Conservation (phyloP, 2,888 invertebrate genomes). For the Cerceris ruficornis region DNA sequence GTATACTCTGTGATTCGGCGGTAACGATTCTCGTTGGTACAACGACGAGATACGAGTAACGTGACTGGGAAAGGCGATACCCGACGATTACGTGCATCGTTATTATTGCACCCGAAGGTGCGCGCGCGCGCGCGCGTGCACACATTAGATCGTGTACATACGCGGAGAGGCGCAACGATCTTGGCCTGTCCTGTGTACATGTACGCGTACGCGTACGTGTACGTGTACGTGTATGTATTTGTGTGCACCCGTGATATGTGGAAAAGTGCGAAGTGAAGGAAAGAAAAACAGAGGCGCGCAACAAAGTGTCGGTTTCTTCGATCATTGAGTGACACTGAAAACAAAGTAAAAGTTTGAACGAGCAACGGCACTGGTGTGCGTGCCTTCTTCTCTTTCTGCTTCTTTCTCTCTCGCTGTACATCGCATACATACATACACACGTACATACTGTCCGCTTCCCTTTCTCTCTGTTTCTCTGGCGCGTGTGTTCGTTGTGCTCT, state of each 20-base stretch:
- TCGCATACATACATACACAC: conserved; percentile 5
- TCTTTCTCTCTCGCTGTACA: not conserved
- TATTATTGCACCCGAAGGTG: conserved; percentile 58
- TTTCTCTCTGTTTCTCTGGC: conserved; percentile 15
- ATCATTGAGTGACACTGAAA: conserved; percentile 21
- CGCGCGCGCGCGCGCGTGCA: conserved; percentile 51
- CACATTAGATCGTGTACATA: conserved; percentile 37
- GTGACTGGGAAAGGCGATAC: conserved; percentile 43
- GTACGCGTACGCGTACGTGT: not conserved
- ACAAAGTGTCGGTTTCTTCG: conserved; percentile 26
- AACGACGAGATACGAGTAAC: conserved; percentile 38
- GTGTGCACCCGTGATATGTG: conserved; percentile 51
- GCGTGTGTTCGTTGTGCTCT: conserved; percentile 42
- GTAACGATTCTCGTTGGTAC: conserved; percentile 40
- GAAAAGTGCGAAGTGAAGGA: conserved; percentile 51
- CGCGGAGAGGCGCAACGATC: conserved; percentile 56
- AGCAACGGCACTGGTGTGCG: conserved; percentile 14
- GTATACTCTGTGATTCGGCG: conserved; percentile 39
- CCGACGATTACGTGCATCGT: conserved; percentile 58
- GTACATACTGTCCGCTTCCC: conserved; percentile 4
- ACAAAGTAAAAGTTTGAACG: conserved; percentile 10
- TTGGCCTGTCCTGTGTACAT: conserved; percentile 29
- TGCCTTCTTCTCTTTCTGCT: not conserved
- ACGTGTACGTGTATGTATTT: conserved; percentile 24
- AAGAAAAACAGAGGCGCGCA: conserved; percentile 25